Percentiles rank a stretch among this genome's conserved stretches.
These are phyloP conservation scores for Parasteatoda lunata DNA, from an alignment of 2,888 invertebrate genomes.

Conservation along the genomic window DNA sequence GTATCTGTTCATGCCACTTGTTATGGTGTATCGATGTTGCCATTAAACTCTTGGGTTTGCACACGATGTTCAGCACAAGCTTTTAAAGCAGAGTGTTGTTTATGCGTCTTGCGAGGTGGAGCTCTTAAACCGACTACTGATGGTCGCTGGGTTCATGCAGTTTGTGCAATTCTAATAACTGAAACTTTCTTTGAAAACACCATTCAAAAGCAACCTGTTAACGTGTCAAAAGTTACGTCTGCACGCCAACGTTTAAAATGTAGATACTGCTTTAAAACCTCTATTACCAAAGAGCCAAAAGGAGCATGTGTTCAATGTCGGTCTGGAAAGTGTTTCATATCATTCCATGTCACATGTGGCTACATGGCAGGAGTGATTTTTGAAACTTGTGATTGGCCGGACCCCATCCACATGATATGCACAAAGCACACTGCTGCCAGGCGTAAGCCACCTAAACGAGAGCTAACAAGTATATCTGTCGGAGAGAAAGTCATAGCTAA, in stretches of 20 bases:
- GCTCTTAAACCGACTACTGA: slow-evolving; percentile 75
- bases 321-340: slow-evolving; percentile 75
- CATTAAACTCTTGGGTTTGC: slow-evolving; percentile 68
- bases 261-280: slow-evolving; percentile 43
- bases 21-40: slow-evolving; percentile 67
- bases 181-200: slow-evolving; percentile 74
- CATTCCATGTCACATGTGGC: slow-evolving; percentile 80
- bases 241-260: slow-evolving; percentile 53
- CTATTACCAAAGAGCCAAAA: slow-evolving; percentile 40
- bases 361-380: slow-evolving; percentile 77
- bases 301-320: slow-evolving; percentile 77
- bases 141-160: slow-evolving; percentile 75
- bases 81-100: slow-evolving; percentile 75
- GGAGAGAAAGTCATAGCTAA: slow-evolving; percentile 79
- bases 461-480: slow-evolving; percentile 72
- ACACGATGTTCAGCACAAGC: slow-evolving; percentile 64
- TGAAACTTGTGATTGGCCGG: slow-evolving; percentile 75
- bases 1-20: slow-evolving; percentile 78
- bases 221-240: slow-evolving; percentile 52
- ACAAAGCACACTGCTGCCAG: slow-evolving; percentile 71
- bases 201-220: slow-evolving; percentile 73
- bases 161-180: slow-evolving; percentile 74
- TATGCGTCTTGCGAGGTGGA: slow-evolving; percentile 78
- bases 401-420: slow-evolving; percentile 74
- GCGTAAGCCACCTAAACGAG: slow-evolving; percentile 36